Base-by-base conservation (phyloP, 2,888 invertebrate genomes). In the Orthosia gracilis region DNA sequence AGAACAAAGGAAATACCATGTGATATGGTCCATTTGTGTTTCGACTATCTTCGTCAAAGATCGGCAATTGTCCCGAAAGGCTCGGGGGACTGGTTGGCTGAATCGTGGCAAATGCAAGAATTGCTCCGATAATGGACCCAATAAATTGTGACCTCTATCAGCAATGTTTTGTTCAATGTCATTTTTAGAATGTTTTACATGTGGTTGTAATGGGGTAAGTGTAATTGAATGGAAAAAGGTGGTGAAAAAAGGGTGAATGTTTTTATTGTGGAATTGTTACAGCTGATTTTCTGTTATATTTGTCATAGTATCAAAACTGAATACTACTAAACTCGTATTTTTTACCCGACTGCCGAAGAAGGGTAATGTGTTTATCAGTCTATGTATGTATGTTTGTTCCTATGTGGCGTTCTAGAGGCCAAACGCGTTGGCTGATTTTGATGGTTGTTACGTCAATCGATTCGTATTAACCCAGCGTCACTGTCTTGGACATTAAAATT, bases 81-180 rank as follows among this genome's bases (percentile, higher is more conserved):
- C 88, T 82, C 86, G 67, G 69, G 87, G 87, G 88, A 84, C 82
- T 76, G 82, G 82, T 89, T 87, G 84, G 87, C 87, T 82, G 89
- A 86, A 90, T 86, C 89, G 91, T 88, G 88, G 88, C 88, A 91
- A 92, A 92, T 93, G 91, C 90, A 92, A 89, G 91, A 91, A 93
- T 91, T 88, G 86, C 70, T 77, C 83, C 88, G 92, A 92, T 92
- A 92, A 92, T 92, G 92, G 88, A 72, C 55, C 88, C 87, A 85
- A 93, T 93, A 92, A 91, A 93, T 93, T 90, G 85, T 76, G 83
- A 88, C 90, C 89, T 85, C 88, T 91, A 92, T 91, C 91, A 86
- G 86, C 80, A 76, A 80, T 80, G 83, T 85, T 86, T 83, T 87
- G 85, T 87, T 88, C 87, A 86, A 85, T 85, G 86, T 89, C 84